A percentile compares a stretch with the other conserved stretches of the same genome.
Evolutionary conservation across 2,888 invertebrate genomes (phyloP).

Genomic region (Spilosoma lubricipeda): DNA sequence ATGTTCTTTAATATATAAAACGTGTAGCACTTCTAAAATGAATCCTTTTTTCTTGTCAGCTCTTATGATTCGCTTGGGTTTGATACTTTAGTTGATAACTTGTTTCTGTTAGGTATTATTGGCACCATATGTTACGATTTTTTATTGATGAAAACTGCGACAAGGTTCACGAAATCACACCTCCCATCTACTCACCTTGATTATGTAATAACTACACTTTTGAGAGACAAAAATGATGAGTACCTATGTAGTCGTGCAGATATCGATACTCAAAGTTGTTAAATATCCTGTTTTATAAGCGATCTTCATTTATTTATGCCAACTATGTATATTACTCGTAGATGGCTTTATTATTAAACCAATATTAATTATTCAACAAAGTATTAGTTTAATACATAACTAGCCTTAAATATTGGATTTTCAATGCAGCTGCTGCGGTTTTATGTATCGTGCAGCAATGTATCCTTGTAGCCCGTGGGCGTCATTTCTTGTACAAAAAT

Average conservation of each 20-base stretch:
- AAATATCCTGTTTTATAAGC: too few relatives aligned
- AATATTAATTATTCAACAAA: not conserved
- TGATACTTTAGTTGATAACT: not conserved
- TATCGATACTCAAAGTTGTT: too few relatives aligned
- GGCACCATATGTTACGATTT: not conserved
- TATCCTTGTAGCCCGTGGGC: not conserved
- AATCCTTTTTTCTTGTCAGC: too few relatives aligned
- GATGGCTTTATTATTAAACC: not conserved
- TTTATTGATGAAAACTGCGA: not conserved
- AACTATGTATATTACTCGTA: not conserved
- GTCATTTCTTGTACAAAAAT: slow-evolving; percentile 2
- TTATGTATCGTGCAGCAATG: slow-evolving; percentile 1
- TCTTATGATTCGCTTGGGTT: too few relatives aligned
- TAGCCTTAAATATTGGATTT: slow-evolving; percentile 11
- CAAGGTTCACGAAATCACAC: not conserved
- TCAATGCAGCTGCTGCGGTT: slow-evolving; percentile 1
- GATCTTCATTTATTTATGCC: too few relatives aligned
- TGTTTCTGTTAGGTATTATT: not conserved
- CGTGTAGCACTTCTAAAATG: not conserved
- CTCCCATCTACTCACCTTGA: too few relatives aligned
- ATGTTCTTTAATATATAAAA: not conserved
- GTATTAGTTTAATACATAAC: not conserved
- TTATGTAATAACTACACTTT: too few relatives aligned
- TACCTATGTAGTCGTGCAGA: too few relatives aligned
- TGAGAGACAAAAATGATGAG: too few relatives aligned